A percentile compares a stretch with the other conserved stretches of the same genome.
phyloP scores from a whole-genome alignment of 1,140 invertebrate species.

The Pentalonia nigronervosa region DNA sequence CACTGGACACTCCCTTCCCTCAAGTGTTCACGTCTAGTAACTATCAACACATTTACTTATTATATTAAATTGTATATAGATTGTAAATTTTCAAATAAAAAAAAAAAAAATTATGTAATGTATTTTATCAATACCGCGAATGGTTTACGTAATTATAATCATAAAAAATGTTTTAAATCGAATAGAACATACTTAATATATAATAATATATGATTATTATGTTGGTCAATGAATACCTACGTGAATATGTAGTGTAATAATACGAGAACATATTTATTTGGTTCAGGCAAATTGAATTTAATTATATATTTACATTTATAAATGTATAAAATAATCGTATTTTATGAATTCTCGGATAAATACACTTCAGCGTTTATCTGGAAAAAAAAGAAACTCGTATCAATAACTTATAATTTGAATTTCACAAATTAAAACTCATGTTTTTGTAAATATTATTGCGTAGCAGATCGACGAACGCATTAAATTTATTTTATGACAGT shows the following conservation, averaged over 20 bases:
- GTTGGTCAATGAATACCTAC: background rate
- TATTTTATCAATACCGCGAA: background rate
- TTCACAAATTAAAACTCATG: background rate
- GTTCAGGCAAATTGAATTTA: background rate
- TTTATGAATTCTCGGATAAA: constrained; percentile 2
- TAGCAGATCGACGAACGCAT: background rate
- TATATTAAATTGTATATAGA: too few relatives aligned
- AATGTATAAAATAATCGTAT: background rate
- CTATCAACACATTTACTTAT: too few relatives aligned
- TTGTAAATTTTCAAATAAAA: too few relatives aligned
- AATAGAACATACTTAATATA: background rate
- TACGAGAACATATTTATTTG: background rate
- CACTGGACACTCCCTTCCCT: too few relatives aligned
- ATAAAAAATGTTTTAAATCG: background rate
- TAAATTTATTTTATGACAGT: background rate
- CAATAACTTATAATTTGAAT: background rate
- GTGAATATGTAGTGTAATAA: background rate
- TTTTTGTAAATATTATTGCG: background rate
- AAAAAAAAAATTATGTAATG: too few relatives aligned
- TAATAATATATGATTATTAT: background rate
- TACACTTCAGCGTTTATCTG: background rate
- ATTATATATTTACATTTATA: constrained; percentile 20
- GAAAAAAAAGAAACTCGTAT: background rate
- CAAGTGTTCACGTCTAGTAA: too few relatives aligned
- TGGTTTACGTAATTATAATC: background rate